A percentile compares a stretch with the other conserved stretches of the same genome.
phyloP scores from a whole-genome alignment of 92 coral and sea anemone species.

The Desmophyllum pertusum region DNA sequence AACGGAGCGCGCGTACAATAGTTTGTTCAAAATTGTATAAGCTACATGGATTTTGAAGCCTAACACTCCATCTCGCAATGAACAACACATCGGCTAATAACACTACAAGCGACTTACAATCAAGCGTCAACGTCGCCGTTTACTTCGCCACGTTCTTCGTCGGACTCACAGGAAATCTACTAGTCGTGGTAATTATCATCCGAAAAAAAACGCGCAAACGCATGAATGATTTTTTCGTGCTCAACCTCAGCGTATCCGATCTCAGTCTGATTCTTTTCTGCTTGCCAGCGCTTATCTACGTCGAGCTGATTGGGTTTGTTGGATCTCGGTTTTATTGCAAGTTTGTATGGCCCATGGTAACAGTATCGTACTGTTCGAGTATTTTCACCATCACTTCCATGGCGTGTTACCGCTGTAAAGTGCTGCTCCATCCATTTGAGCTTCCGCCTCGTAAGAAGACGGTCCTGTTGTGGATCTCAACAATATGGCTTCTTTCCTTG shows the following conservation, averaged over 20 bases:
- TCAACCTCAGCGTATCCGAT: constrained; percentile 64
- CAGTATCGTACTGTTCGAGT: constrained; percentile 65
- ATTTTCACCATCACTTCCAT: constrained; percentile 66
- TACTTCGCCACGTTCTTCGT: constrained; percentile 61
- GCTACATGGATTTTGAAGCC: not conserved
- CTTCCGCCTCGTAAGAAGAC: constrained; percentile 51
- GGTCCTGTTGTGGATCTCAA: constrained; percentile 50
- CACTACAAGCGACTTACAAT: constrained; percentile 2
- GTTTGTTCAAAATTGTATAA: not conserved
- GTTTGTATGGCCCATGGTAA: constrained; percentile 71
- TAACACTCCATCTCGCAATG: constrained; percentile 13
- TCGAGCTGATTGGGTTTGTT: constrained; percentile 47
- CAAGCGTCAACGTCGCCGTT: constrained; percentile 37
- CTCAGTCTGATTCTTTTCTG: constrained; percentile 64
- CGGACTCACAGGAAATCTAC: constrained; percentile 64
- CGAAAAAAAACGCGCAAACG: constrained; percentile 55
- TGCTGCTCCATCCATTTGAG: constrained; percentile 67
- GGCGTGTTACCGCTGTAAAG: constrained; percentile 69
- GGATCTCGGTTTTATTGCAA: constrained; percentile 69
- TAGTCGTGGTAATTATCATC: constrained; percentile 56
- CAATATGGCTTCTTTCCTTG: constrained; percentile 61
- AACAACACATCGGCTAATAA: constrained; percentile 48
- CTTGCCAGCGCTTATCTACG: constrained; percentile 60
- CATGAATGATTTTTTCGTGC: constrained; percentile 65
- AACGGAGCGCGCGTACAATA: not conserved